phyloP scores from a whole-genome alignment of 1,140 invertebrate genomes.

The Drosophila ironensis region DNA sequence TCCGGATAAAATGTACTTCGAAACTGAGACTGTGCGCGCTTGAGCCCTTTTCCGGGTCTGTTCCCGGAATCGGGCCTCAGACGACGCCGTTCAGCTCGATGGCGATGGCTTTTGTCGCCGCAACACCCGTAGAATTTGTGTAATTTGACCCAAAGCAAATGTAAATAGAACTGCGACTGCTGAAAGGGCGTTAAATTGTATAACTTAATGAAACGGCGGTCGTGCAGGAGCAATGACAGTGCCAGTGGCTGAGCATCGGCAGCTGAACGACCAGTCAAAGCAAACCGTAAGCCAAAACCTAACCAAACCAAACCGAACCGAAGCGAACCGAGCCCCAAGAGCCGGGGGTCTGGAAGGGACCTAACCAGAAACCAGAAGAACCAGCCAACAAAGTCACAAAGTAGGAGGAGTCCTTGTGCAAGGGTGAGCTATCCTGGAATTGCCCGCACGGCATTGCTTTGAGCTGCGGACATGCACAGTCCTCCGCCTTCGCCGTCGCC shows the following conservation, averaged over 20 bases:
- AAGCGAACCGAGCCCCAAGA: constrained; percentile 16
- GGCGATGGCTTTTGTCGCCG: constrained; percentile 74
- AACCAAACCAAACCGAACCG: constrained; percentile 14
- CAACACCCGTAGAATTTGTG: constrained; percentile 80
- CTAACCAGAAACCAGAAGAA: constrained; percentile 71
- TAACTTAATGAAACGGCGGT: constrained; percentile 77
- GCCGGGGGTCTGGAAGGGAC: constrained; percentile 53
- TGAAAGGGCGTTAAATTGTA: constrained; percentile 81
- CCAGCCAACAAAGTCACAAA: constrained; percentile 72
- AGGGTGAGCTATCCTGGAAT: constrained; percentile 31
- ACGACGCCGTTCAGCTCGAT: constrained; percentile 46
- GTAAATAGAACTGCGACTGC: constrained; percentile 77
- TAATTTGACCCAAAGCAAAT: constrained; percentile 81
- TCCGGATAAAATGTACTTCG: constrained; percentile 68
- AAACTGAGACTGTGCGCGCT: constrained; percentile 4
- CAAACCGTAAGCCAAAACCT: constrained; percentile 62
- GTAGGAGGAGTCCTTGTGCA: constrained; percentile 39
- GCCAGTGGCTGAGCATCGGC: background rate
- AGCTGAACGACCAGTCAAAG: constrained; percentile 66
- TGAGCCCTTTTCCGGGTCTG: background rate
- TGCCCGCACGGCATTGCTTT: constrained; percentile 29
- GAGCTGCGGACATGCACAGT: constrained; percentile 7
- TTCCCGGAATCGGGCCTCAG: constrained; percentile 24
- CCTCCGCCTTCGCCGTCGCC: background rate
- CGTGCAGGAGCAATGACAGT: constrained; percentile 8